A percentile compares a stretch with the other conserved stretches of the same genome.
Evolutionary conservation across 2,797 vertebrate genomes (phyloP).

Genomic region (Muscicapa comitata): DNA sequence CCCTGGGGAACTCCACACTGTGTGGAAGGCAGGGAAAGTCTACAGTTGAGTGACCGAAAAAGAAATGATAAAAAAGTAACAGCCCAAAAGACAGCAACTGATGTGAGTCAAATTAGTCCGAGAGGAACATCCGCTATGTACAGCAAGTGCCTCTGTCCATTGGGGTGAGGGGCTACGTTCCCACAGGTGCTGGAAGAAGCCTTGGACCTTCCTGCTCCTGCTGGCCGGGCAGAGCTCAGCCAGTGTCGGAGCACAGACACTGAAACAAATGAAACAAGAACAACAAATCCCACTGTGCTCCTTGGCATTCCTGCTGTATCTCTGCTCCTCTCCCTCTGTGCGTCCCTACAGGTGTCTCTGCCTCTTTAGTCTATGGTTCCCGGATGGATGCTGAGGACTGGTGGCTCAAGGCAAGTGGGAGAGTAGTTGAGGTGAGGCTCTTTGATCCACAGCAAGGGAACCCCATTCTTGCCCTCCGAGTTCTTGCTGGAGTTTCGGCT

Average conservation of each 20-base stretch:
- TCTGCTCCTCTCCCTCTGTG: neutral
- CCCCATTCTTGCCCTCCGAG: conserved; percentile 95
- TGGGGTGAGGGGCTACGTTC: neutral
- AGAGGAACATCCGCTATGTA: conserved; percentile 42
- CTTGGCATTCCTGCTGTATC: neutral
- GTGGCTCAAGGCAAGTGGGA: conserved; percentile 96
- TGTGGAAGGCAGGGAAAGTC: conserved; percentile 19
- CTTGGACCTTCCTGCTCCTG: neutral
- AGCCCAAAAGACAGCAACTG: conserved; percentile 9
- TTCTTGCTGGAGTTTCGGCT: conserved; percentile 90
- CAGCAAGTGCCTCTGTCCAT: neutral
- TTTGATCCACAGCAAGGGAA: conserved; percentile 97
- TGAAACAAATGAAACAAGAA: conserved; percentile 51
- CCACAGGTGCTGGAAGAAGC: neutral
- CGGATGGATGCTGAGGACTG: conserved; percentile 94
- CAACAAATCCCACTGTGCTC: conserved; percentile 28
- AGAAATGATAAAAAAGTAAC: neutral
- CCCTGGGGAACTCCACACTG: conserved; percentile 15
- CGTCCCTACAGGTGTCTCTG: neutral
- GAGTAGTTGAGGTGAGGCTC: conserved; percentile 98
- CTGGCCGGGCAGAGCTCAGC: neutral
- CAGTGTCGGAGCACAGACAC: neutral
- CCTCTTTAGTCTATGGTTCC: conserved; percentile 91
- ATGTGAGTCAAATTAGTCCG: neutral
- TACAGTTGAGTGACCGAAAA: conserved; percentile 12